Conservation (phyloP, 2,888 invertebrate species). For the Tupiocoris notatus region DNA sequence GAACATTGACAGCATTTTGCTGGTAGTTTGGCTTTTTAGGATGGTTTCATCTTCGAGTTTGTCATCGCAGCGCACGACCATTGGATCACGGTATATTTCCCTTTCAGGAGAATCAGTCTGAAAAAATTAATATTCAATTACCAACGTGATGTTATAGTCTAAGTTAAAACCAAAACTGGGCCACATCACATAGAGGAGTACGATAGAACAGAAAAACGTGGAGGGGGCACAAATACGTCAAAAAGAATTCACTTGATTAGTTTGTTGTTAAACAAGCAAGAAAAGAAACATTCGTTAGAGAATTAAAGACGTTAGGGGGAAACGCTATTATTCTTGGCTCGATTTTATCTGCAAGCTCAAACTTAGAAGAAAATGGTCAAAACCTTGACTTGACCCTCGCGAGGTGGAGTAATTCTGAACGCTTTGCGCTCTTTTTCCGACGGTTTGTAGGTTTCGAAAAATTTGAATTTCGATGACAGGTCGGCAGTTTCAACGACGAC, state of each 20-base stretch:
- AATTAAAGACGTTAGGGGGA: no score
- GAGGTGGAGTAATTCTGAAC: slow-evolving; percentile 85
- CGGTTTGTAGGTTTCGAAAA: slow-evolving; percentile 84
- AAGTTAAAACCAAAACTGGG: no score
- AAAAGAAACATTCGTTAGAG: no score
- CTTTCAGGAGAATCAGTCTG: slow-evolving; percentile 68
- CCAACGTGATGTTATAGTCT: no score
- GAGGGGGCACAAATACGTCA: no score
- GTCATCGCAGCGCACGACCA: slow-evolving; percentile 65
- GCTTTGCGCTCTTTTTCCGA: slow-evolving; percentile 66
- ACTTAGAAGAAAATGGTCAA: slow-evolving; percentile 38
- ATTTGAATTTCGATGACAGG: slow-evolving; percentile 82
- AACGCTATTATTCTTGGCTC: no score
- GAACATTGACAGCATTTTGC: slow-evolving; percentile 84
- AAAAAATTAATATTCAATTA: no score
- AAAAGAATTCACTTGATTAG: no score
- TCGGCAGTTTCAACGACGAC: slow-evolving; percentile 77
- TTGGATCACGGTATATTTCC: slow-evolving; percentile 71
- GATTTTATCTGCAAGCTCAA: neutral
- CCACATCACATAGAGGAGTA: no score
- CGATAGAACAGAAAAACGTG: no score
- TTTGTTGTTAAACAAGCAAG: no score
- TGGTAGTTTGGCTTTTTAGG: slow-evolving; percentile 70
- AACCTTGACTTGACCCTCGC: slow-evolving; percentile 72
- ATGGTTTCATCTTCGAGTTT: slow-evolving; percentile 58